Evolutionary conservation across 2,888 invertebrate genomes (phyloP).

Genomic region (Mimas tiliae): DNA sequence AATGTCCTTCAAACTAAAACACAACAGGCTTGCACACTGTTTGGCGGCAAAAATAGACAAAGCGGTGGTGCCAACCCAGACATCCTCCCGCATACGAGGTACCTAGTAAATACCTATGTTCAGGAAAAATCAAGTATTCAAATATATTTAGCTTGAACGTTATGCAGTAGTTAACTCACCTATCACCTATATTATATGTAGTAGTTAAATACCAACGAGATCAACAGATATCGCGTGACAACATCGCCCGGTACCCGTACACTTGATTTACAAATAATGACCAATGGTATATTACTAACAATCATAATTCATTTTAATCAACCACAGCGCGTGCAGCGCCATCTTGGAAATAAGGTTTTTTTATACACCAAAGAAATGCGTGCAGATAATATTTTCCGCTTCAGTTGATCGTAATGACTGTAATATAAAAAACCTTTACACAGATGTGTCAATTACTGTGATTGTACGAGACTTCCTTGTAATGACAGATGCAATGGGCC

Average conservation of each 20-base stretch:
- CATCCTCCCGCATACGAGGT: too few species aligned
- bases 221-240: conserved; percentile 56
- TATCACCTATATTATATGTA: too few species aligned
- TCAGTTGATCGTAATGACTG: conserved; percentile 54
- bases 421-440: conserved; percentile 45
- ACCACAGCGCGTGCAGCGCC: conserved; percentile 52
- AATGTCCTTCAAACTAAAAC: too few species aligned
- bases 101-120: too few species aligned
- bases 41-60: too few species aligned
- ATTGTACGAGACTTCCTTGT: conserved; percentile 53
- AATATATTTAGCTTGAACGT: too few species aligned
- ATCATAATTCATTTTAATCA: conserved; percentile 72
- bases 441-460: conserved; percentile 60
- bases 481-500: conserved; percentile 39
- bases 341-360: conserved; percentile 38
- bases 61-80: too few species aligned
- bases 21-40: too few species aligned
- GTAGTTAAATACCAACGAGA: too few species aligned
- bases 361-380: conserved; percentile 60
- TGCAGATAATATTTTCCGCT: conserved; percentile 74
- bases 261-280: conserved; percentile 80
- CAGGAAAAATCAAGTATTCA: too few species aligned
- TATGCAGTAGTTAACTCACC: too few species aligned
- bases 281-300: conserved; percentile 62
- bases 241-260: conserved; percentile 51